phyloP scores from a whole-genome alignment of 2,888 invertebrate species.

The Allacma fusca region DNA sequence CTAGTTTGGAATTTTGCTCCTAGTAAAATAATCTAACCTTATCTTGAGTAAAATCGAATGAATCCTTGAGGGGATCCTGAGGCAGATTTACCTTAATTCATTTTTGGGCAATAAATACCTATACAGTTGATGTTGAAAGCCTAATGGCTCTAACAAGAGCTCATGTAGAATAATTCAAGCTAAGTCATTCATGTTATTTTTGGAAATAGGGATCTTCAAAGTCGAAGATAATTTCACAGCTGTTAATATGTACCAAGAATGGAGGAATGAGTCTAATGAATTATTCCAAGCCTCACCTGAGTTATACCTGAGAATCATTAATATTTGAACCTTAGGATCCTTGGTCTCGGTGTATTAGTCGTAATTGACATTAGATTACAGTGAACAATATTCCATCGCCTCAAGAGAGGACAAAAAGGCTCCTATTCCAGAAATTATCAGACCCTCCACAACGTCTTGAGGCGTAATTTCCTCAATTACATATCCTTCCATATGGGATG shows the following conservation, averaged over 20 bases:
- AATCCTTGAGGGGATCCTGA: not conserved
- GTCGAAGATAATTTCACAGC: not conserved
- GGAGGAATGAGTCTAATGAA: not conserved
- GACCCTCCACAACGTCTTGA: constrained; percentile 39
- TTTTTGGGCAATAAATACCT: not conserved
- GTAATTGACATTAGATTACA: constrained; percentile 44
- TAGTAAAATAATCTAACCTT: not conserved
- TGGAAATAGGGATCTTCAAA: not conserved
- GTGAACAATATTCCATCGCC: constrained; percentile 41
- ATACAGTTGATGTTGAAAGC: not conserved
- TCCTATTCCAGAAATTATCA: not conserved
- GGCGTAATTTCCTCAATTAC: constrained; percentile 34
- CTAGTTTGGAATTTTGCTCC: not conserved
- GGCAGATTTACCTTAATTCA: not conserved
- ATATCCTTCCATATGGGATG: not conserved
- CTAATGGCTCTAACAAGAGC: not conserved
- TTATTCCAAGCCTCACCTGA: constrained; percentile 8
- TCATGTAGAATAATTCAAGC: not conserved
- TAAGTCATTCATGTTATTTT: not conserved
- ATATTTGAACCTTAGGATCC: constrained; percentile 32
- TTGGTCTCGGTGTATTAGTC: constrained; percentile 13
- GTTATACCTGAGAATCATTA: constrained; percentile 23
- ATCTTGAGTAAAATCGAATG: not conserved
- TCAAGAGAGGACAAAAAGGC: constrained; percentile 3
- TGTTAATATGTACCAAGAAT: not conserved